Evolutionary conservation across 2,113 vertebrate species (phyloP).

Genomic region (Platanista minor): DNA sequence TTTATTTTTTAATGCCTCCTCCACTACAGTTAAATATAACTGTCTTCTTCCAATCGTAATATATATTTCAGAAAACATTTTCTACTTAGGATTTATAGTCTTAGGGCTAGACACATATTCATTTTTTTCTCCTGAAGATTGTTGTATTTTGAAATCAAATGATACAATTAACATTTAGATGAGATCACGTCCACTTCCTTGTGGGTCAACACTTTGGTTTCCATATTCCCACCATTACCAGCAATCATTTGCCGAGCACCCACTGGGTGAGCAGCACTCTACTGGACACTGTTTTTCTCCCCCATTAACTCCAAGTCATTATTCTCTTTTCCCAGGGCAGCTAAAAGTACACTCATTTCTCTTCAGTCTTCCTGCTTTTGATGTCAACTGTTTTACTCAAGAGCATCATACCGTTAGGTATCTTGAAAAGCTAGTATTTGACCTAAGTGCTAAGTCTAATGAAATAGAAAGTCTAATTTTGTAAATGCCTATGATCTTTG

Average conservation of each 20-base stretch:
- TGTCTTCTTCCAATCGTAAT: background rate
- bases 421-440: background rate
- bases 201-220: background rate
- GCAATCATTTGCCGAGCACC: background rate
- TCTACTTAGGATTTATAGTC: background rate
- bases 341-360: background rate
- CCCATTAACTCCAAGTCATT: background rate
- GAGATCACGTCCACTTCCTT: background rate
- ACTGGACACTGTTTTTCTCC: background rate
- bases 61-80: slow-evolving; percentile 10
- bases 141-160: background rate
- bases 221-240: background rate
- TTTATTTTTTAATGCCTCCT: slow-evolving; percentile 21
- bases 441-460: background rate
- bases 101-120: background rate
- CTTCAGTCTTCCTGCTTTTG: background rate
- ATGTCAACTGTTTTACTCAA: background rate
- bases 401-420: background rate
- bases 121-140: background rate
- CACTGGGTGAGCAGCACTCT: background rate
- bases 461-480: background rate
- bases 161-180: slow-evolving; percentile 7
- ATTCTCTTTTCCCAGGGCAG: background rate
- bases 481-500: background rate
- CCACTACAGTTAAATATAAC: background rate